Percentiles rank a stretch among this genome's conserved stretches.
Conservation (phyloP, 2,888 invertebrate genomes). For the Pherbina coryleti region DNA sequence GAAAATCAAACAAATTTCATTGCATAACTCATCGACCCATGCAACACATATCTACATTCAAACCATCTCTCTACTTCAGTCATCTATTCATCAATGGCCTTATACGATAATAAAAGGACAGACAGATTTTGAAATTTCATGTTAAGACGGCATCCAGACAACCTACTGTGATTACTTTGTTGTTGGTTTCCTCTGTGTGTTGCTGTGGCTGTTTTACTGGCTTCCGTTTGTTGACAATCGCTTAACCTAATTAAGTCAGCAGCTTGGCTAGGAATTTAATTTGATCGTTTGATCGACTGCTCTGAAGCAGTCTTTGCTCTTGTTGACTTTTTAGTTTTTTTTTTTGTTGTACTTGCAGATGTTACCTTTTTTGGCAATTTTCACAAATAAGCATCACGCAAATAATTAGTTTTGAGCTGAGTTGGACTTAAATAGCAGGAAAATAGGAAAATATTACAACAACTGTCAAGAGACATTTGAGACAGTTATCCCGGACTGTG, state of each 20-base stretch:
- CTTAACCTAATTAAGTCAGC: constrained; percentile 31
- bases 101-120: background rate
- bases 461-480: too few species aligned
- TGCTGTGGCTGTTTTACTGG: background rate
- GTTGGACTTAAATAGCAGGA: too few species aligned
- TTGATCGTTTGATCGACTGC: background rate
- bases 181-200: background rate
- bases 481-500: too few species aligned
- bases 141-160: background rate
- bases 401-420: background rate
- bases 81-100: background rate
- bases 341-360: background rate
- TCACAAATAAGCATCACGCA: background rate
- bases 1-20: background rate
- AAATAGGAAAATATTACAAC: too few species aligned
- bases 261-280: background rate
- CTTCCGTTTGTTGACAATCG: constrained; percentile 4
- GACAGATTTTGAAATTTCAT: background rate
- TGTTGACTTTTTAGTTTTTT: background rate
- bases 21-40: too few species aligned
- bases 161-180: background rate
- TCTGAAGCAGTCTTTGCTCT: background rate
- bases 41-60: too few species aligned
- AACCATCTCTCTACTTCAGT: too few species aligned
- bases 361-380: background rate